These are phyloP conservation scores for Plestiodon gilberti DNA, from an alignment of 2,113 vertebrate genomes.

Conservation along the genomic window DNA sequence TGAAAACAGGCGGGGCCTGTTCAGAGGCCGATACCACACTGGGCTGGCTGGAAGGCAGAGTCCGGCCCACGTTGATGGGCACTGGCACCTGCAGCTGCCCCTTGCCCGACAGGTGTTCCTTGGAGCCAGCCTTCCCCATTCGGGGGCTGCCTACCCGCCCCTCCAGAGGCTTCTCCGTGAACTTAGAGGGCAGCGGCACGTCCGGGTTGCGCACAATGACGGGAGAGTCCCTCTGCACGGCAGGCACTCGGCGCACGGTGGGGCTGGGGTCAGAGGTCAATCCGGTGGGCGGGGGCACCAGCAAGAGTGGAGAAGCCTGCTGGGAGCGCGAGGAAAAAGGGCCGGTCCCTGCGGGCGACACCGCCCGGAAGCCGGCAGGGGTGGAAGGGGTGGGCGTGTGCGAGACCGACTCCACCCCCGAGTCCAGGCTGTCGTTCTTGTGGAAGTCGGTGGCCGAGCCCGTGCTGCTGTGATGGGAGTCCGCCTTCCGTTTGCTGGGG, in stretches of 20 bases:
- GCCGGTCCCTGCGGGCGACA: constrained; percentile 70
- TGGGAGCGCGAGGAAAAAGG: constrained; percentile 73
- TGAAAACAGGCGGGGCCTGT: constrained; percentile 68
- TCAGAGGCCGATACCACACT: constrained; percentile 50
- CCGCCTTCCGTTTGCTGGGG: constrained; percentile 85
- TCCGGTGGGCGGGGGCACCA: constrained; percentile 79
- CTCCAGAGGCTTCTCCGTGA: constrained; percentile 81
- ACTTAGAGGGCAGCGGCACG: constrained; percentile 86
- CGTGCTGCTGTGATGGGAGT: constrained; percentile 62
- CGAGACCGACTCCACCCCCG: constrained; percentile 67
- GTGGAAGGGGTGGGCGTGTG: constrained; percentile 83
- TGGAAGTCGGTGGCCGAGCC: constrained; percentile 64
- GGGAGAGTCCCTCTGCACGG: constrained; percentile 86
- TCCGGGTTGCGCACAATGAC: constrained; percentile 92
- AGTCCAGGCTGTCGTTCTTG: constrained; percentile 69
- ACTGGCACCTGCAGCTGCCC: constrained; percentile 86
- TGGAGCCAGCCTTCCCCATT: constrained; percentile 53
- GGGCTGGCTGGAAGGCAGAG: constrained; percentile 47
- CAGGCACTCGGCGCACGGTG: constrained; percentile 79
- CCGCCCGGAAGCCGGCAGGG: constrained; percentile 79
- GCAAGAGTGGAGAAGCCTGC: constrained; percentile 81
- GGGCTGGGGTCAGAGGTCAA: constrained; percentile 79
- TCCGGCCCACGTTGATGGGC: constrained; percentile 83
- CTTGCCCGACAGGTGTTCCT: constrained; percentile 57
- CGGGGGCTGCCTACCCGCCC: constrained; percentile 58